Conservation (phyloP, 2,888 invertebrate genomes). For the Cataglyphis livida region DNA sequence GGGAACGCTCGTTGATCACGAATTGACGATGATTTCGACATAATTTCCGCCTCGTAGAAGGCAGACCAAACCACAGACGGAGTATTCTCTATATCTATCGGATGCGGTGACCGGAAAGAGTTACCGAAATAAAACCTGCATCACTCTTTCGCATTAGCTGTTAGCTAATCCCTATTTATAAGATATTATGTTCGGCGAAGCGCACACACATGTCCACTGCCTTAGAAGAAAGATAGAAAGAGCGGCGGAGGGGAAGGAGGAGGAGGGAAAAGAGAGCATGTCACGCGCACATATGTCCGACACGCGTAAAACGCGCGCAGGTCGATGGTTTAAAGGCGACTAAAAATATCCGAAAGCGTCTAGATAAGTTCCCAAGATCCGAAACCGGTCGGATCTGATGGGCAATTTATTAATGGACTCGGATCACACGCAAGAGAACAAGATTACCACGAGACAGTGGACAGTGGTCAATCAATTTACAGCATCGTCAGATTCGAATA, state of each 20-base stretch:
- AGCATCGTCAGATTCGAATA: neutral
- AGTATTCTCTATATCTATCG: constrained; percentile 28
- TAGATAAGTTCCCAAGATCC: constrained; percentile 75
- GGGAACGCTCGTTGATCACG: constrained; percentile 5
- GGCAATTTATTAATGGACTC: constrained; percentile 80
- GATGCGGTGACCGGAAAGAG: constrained; percentile 59
- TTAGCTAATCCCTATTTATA: constrained; percentile 77
- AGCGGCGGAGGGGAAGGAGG: neutral
- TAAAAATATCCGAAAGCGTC: constrained; percentile 78
- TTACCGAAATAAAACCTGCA: constrained; percentile 71
- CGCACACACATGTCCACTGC: constrained; percentile 48
- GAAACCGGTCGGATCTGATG: constrained; percentile 69
- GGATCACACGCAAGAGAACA: constrained; percentile 77
- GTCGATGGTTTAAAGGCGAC: constrained; percentile 66
- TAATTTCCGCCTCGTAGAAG: constrained; percentile 39
- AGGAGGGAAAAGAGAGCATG: constrained; percentile 22
- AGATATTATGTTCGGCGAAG: constrained; percentile 71
- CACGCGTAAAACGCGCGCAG: constrained; percentile 65
- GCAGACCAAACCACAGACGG: constrained; percentile 28
- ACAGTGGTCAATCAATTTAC: constrained; percentile 19
- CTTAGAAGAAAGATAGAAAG: neutral
- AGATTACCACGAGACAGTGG: constrained; percentile 74
- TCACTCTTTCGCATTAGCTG: constrained; percentile 72
- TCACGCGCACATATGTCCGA: constrained; percentile 67
- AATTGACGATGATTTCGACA: constrained; percentile 40